Evolutionary conservation across 2,797 vertebrate species (phyloP), one percentile per base, ranked within the genome.

Genomic region (Lophius americanus): DNA sequence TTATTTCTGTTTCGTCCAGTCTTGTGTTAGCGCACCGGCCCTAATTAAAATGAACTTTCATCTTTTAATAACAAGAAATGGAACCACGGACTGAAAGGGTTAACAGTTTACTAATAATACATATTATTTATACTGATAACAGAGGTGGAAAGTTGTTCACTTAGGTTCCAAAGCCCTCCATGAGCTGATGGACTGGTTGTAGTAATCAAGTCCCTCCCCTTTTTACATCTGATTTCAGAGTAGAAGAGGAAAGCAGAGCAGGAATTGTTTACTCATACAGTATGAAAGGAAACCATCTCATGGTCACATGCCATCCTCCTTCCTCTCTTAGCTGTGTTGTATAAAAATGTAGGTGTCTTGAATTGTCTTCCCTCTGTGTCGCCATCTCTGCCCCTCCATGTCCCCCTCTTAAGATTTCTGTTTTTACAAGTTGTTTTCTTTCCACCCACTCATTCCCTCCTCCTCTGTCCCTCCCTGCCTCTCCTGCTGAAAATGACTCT

Each of bases 371-470:
- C 42, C 61, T 59, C 64, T 72, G 61, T 75, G 55, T 67, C 48
- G 10, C 76, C 72, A 41, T 82, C 50, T 71, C 53, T 69, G 72
- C 68, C 81, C 83, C 75, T 81, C 47, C 67, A 55, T 77, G 75
- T 78, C 77, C 77, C 87, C 84, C 62, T 62, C 82, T 85, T 84
- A 85, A 88, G 84, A 88, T 80, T 89, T 89, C 69, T 90, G 86
- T 93, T 93, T 93, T 91, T 81, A 91, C 87, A 89, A 90, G 88
- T 92, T 90, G 86, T 92, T 94, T 91, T 93, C 87, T 91, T 81
- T 82, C 80, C 64, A 43, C 64, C 76, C 76, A 54, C 76, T 70
- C 54, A 48, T 67, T 53, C 74, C 82, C 64, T 47, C 55, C 9
- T 53, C 51, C 63, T 32, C 70, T 47, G 50, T 66, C 68, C 52